Base-by-base conservation (phyloP, 2,797 vertebrate species). In the Peromyscus attwateri region DNA sequence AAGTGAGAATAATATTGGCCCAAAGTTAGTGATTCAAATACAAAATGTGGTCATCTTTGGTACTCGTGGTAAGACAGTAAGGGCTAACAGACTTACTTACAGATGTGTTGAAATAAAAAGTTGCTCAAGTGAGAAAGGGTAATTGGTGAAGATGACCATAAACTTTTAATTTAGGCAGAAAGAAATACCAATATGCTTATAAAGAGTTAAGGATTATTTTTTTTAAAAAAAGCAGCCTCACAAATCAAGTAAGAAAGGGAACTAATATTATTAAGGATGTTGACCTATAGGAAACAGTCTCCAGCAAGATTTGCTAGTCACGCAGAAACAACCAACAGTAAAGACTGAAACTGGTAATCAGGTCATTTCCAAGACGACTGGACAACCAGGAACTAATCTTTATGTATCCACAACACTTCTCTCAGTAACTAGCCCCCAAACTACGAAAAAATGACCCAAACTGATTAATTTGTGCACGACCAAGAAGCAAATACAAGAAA, bases 261-360 rank as follows among this genome's bases (percentile, higher is more conserved):
- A 91, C 23, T 77, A 52, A 6, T 81, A 81, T 80, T 84, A 93
- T 10, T 83, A 73, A 80, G 71, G 43, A 13, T n/a, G 14, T 5
- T 91, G 57, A 66, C n/a, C 62, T 52, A 13, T 46, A 57, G 27
- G n/a, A 96, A 94, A 49, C 25, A 80, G 60, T 23, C 37, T 81
- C 60, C 46, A 79, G 29, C n/a, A 89, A 87, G 34, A 91, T 68
- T 93, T 94, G 29, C 37, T 81, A 82, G 89, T 9, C 8, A 75
- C 29, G 85, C 21, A 96, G 77, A 97, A 95, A 94, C 91, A 49
- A 52, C 25, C 64, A 76, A 68, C 13, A 73, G 31, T 75, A 79
- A 46, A 82, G 34, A 62, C 0, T 16, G 27, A 81, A 87, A 89
- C 68, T n/a, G 57, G 64, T 79, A 81, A 60, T 40, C 46, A 60